Base-by-base conservation (phyloP, 2,888 invertebrate species). In the Melanchra persicariae region DNA sequence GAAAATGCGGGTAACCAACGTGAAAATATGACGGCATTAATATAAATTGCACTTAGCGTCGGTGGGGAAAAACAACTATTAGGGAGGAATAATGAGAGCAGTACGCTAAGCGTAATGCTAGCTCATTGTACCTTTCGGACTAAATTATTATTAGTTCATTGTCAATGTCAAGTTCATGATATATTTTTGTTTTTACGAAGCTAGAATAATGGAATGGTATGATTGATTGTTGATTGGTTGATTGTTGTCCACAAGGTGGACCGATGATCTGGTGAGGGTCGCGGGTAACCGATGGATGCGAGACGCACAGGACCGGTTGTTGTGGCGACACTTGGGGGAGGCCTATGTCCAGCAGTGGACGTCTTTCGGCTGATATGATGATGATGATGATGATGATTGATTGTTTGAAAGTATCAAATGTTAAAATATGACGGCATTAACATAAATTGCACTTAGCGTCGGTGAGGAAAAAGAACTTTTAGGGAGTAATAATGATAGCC, bases 21-120 rank as follows among this genome's bases (percentile, higher is more conserved):
- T 88, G 92, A 93, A 95, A 95, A 94, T 95, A 94, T 95, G 92
- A 93, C 88, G 91, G 89, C 92, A 93, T 94, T 94, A 94, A 95
- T 94, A 94, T 93, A 94, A 94, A 94, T 94, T 94, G 93, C 92
- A 93, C 94, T 93, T 93, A 92, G 92, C 88, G 81, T 82, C 85
- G 89, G 83, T 85, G 85, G 87, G 89, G 91, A 91, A 93, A 93
- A 94, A 92, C 92, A 91, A 92, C 93, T 93, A 92, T 88, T 89
- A 89, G 81, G 72, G 74, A 73, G 83, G 47, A 81, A 72, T 81
- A 82, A 83, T 79, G 79, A 75, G 81, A 70, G 77, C 77, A 74
- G 82, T 83, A 71, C 67, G 77, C 67, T 70, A 70, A 74, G 64
- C 71, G 81, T 79, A 83, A 87, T 85, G 84, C 76, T 82, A 79